Evolutionary conservation across 2,888 invertebrate species (phyloP), one percentile per base, ranked within the genome.

Genomic region (Drosophila eohydei): DNA sequence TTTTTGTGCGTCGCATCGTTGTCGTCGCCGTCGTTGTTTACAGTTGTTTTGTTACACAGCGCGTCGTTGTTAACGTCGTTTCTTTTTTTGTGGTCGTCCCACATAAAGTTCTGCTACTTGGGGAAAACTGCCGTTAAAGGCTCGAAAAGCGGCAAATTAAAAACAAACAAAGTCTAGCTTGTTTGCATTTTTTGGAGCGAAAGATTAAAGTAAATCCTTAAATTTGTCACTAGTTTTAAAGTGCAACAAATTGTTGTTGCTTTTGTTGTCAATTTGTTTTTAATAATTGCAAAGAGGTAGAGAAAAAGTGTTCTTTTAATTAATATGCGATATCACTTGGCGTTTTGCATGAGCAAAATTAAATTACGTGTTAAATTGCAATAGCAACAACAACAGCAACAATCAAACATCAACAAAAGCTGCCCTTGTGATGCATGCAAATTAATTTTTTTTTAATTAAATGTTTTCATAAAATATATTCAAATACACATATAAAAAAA

Each of bases 301-400:
- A 26, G 14, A 63, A 67, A 69, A 69, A 61, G 55, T 40, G 57
- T 74, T 59, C 51, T 84, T 55, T 71, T 72, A 71, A 68, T 70
- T 70, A 46, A 63, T 63, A 54, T 60, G 28, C 61, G 41, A 67
- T 46, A 58, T 52, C 62, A 58, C 56, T 59, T 57, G 21, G 26
- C 46, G 43, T 57, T 70, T 77, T 77, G 71, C 66, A 71, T 68
- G 62, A 71, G 41, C 40, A 44, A 62, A 79, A 71, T 74, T 64
- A 74, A 86, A 84, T 83, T 83, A 81, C 68, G 76, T 81, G 76
- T 74, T 76, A 71, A 83, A 77, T 89, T 89, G 63, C 36, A 52
- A 68, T 52, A 57, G 46, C 21, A 77, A 60, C 55, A 71, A 71
- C 57, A 67, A 72, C 55, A 78, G 74, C 60, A 70, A 60, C 34